Conservation (phyloP, 2,113 vertebrate species). For the Coptodon rendalli region DNA sequence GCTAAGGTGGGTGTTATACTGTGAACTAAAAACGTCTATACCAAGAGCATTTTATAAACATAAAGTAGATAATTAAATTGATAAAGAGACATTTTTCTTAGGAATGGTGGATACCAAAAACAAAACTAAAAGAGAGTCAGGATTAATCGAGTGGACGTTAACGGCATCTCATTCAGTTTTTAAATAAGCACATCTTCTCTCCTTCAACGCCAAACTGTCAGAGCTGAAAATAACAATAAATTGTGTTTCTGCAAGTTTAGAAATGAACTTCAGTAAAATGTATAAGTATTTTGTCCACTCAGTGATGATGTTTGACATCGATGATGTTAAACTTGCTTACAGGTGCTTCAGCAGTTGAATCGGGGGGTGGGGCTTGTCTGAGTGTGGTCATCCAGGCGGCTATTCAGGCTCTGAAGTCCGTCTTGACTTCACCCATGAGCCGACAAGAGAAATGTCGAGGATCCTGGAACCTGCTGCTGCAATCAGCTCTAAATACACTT, state of each 20-base stretch:
- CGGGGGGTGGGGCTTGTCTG: not conserved
- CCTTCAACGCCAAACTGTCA: not conserved
- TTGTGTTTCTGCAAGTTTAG: not conserved
- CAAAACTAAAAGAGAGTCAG: not conserved
- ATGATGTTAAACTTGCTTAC: not conserved
- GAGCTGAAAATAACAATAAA: not conserved
- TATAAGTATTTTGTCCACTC: not conserved
- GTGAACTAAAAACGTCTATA: not conserved
- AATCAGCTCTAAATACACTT: slow-evolving; percentile 78
- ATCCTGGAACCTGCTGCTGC: slow-evolving; percentile 82
- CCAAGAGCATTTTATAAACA: not conserved
- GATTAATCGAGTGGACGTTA: not conserved
- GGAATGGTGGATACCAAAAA: not conserved
- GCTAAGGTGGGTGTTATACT: not conserved
- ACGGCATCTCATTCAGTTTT: not conserved
- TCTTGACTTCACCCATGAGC: slow-evolving; percentile 85
- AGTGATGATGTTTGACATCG: not conserved
- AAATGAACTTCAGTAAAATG: not conserved
- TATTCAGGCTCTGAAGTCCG: slow-evolving; percentile 80
- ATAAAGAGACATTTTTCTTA: not conserved
- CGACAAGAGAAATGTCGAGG: slow-evolving; percentile 81
- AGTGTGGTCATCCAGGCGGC: slow-evolving; percentile 70
- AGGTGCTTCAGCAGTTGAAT: not conserved
- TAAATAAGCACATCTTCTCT: not conserved
- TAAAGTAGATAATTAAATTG: not conserved